Percentiles rank a stretch among this genome's conserved stretches.
phyloP scores from a whole-genome alignment of 1,140 invertebrate species.

The Antheraea mylitta region DNA sequence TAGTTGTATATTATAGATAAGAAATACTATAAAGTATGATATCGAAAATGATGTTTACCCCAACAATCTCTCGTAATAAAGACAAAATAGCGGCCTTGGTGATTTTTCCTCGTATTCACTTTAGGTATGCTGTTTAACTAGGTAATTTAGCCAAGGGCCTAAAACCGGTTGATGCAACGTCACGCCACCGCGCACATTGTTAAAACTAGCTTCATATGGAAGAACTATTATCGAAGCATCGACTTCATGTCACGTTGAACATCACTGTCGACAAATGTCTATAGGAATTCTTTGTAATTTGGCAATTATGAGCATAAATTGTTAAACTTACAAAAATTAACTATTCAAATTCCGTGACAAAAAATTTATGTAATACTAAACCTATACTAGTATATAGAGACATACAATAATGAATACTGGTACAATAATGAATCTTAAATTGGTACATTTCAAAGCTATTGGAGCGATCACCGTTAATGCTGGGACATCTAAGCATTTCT shows the following conservation, averaged over 20 bases:
- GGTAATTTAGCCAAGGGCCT: background rate
- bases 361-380: too few species aligned
- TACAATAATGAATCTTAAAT: too few species aligned
- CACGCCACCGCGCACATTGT: conserved; percentile 7
- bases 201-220: background rate
- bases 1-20: background rate
- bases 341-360: too few species aligned
- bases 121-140: background rate
- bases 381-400: too few species aligned
- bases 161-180: conserved; percentile 4
- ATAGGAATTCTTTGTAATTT: too few species aligned
- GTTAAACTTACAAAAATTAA: too few species aligned
- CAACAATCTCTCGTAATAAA: background rate
- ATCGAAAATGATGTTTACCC: background rate
- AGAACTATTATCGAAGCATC: background rate
- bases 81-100: conserved; percentile 15
- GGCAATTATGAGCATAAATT: too few species aligned
- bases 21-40: background rate
- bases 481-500: too few species aligned
- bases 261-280: background rate
- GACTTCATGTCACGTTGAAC: background rate
- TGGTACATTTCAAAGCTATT: too few species aligned
- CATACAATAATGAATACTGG: too few species aligned
- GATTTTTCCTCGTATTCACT: background rate
- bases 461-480: too few species aligned